phyloP scores from a whole-genome alignment of 2,113 vertebrate species.

The Hucho hucho region DNA sequence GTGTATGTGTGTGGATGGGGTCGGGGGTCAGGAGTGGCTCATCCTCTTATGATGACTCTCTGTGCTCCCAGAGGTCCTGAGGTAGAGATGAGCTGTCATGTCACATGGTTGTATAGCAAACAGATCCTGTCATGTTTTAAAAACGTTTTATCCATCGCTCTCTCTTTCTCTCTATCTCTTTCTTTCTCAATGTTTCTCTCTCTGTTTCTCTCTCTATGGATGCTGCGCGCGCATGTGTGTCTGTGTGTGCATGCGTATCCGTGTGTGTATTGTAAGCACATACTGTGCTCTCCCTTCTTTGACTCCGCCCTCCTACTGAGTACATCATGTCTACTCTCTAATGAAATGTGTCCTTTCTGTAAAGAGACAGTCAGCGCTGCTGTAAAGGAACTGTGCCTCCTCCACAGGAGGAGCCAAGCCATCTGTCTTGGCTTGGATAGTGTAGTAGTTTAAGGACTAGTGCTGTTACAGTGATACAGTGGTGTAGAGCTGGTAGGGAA shows the following conservation, averaged over 20 bases:
- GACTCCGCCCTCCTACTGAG: not conserved
- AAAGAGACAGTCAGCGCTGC: not conserved
- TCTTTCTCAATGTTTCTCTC: too few relatives aligned
- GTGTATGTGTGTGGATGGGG: not conserved
- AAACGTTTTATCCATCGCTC: too few relatives aligned
- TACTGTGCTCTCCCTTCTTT: not conserved
- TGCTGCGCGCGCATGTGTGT: not conserved
- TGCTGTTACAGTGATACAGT: not conserved
- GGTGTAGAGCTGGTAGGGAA: not conserved
- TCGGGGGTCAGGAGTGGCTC: too few relatives aligned
- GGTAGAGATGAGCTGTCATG: too few relatives aligned
- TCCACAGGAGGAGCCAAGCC: not conserved
- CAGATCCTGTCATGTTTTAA: too few relatives aligned
- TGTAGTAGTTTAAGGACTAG: not conserved
- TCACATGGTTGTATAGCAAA: too few relatives aligned
- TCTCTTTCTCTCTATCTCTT: too few relatives aligned
- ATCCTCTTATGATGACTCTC: too few relatives aligned
- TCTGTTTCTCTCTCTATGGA: too few relatives aligned
- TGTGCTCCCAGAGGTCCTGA: too few relatives aligned
- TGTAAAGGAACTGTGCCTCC: not conserved
- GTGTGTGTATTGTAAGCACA: not conserved
- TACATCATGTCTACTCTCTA: too few relatives aligned
- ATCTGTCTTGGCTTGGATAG: not conserved
- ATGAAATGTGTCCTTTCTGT: too few relatives aligned
- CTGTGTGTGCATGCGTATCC: not conserved